Base-by-base conservation (phyloP, 1,140 invertebrate species). In the Leptopilina clavipes region DNA sequence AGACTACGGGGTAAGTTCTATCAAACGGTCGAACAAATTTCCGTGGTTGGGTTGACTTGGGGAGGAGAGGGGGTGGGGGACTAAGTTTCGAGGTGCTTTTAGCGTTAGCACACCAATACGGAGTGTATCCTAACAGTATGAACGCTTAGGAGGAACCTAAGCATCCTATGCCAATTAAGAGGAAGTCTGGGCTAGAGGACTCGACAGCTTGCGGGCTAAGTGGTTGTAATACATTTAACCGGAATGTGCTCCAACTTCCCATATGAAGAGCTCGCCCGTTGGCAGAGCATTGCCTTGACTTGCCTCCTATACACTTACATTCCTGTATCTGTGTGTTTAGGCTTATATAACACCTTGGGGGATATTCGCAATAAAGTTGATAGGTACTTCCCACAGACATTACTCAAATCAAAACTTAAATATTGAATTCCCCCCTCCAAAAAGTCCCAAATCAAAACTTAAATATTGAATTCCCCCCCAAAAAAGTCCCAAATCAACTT, bases 101-200 rank as follows among this genome's bases (percentile, higher is more conserved):
- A 84, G 81, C 79, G 73, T 65, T 65, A 74, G 71, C 43, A 48
- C 44, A 72, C 43, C 40, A 72, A 72, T 72, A 25, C 22, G 11
- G 56, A 31, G 56, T 59, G 56, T 59, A 59, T 31, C 56, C 76
- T 80, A 45, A 73, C 59, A 76, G 76, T 76, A 71, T 65, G 74
- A 56, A 72, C 70, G 79, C 78, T 74, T 77, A 82, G 70, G 73
- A 76, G 54, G 76, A 76, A 75, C 78, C 77, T 81, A 80, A 77
- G 77, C 81, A 84, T 86, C 84, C 81, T 85, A 84, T 86, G 86
- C 85, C 85, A 86, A 87, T 89, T 88, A 86, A 88, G 86, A 85
- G 84, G 82, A 86, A 82, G 85, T 86, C 84, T 87, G 80, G 76
- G 82, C 79, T 79, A 74, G 72, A 86, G 83, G 74, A 86, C 82